Evolutionary conservation across 1,140 invertebrate species (phyloP), one percentile per base, ranked within the genome.

Genomic region (Drosophila aff.): DNA sequence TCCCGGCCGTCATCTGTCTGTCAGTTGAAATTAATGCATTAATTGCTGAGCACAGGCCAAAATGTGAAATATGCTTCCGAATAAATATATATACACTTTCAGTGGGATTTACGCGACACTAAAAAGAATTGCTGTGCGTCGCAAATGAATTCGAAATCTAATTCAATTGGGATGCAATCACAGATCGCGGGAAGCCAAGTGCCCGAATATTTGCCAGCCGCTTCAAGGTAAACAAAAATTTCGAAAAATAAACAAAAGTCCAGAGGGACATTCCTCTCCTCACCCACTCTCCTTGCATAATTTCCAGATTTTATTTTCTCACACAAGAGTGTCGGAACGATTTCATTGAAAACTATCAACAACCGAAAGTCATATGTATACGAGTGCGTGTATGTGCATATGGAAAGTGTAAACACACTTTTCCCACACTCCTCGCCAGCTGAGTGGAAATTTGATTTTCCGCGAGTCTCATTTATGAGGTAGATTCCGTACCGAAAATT

Each of bases 11-110:
- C 73, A 77, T 64, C 47, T 72, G 55, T 47, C 78, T 86, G 82
- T 84, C 82, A 86, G 31, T 52, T 57, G 21, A 55, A 67, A 86
- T 86, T 49, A 86, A 86, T 86, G 61, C 67, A 72, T 89, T 86
- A 79, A 89, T 89, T 77, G 47, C 62, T 46, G 43, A 57, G 41
- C 55, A 60, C 40, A 31, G 49, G 62, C 62, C 61, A 43, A 75
- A 52, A 76, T 44, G 28, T 66, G 55, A 59, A 52, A 76, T 44
- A 65, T 50, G 40, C 16, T 36, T 21, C 8, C 41, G 41, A 76
- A 79, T 21, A 11, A n/a, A 21, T n/a, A 13, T 13, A 28, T 23
- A 58, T 47, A 49, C 41, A 9, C 49, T 44, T 16, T 18, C 26
- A 36, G n/a, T 36, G 47, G 47, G 47, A 69, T 79, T 53, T 79